A percentile compares a stretch with the other conserved stretches of the same genome.
These are phyloP conservation scores for Diadumene lineata DNA, from an alignment of 92 coral and sea anemone genomes.

Conservation along the genomic window DNA sequence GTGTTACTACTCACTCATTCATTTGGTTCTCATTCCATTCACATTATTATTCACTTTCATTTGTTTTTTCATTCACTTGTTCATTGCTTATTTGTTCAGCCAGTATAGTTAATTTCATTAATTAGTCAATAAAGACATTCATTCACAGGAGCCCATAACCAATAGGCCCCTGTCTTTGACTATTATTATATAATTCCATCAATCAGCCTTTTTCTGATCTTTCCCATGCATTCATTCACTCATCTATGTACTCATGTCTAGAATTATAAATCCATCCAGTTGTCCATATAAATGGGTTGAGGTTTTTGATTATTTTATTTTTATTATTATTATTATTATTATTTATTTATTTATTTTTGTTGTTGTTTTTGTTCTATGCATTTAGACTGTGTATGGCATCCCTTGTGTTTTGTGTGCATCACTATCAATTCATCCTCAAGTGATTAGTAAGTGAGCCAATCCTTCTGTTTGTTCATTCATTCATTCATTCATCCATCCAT, in stretches of 20 bases:
- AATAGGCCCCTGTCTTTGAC: too few species aligned
- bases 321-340: not conserved
- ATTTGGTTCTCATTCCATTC: too few species aligned
- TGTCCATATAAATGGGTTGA: not conserved
- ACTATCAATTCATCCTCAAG: slow-evolving; percentile 32
- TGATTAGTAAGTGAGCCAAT: slow-evolving; percentile 50
- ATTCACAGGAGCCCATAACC: too few species aligned
- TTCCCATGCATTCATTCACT: not conserved
- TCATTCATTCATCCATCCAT: not conserved
- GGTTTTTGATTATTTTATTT: too few species aligned
- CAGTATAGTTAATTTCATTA: too few species aligned
- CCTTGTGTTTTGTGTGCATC: slow-evolving; percentile 59
- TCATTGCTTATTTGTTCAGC: not conserved
- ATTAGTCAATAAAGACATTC: too few species aligned
- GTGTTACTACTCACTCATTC: too few species aligned
- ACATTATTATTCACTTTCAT: not conserved
- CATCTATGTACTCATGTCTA: not conserved
- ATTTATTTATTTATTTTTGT: not conserved
- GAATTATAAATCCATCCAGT: not conserved
- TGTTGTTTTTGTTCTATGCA: not conserved
- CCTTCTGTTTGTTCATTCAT: not conserved
- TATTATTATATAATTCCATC: too few species aligned
- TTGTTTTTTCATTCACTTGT: not conserved
- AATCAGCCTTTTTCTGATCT: not conserved
- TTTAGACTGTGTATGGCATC: slow-evolving; percentile 66